Percentiles rank a stretch among this genome's conserved stretches.
Conservation (phyloP, 2,797 vertebrate genomes). For the Darevskia nairensis region DNA sequence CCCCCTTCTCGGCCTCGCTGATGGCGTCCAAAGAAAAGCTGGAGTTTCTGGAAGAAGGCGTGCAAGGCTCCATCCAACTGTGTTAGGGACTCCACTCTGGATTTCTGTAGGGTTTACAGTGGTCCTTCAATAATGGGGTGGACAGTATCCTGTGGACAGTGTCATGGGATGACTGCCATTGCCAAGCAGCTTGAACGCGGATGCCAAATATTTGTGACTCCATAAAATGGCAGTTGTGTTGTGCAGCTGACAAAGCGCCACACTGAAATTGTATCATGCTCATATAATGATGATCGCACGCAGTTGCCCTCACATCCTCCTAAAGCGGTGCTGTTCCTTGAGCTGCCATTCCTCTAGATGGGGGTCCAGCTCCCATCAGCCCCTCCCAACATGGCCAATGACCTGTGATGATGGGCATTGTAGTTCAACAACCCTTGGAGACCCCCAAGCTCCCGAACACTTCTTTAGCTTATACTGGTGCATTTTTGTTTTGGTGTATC, state of each 20-base stretch:
- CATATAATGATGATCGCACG: neutral
- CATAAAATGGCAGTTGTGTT: neutral
- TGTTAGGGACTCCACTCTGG: too few species aligned
- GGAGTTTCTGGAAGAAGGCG: too few species aligned
- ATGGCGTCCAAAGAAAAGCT: too few species aligned
- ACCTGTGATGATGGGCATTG: too few species aligned
- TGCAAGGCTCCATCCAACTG: conserved; percentile 26
- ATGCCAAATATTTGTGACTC: conserved; percentile 18
- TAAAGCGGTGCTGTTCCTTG: neutral
- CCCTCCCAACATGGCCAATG: too few species aligned
- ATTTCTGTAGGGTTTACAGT: neutral
- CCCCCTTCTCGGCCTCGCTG: too few species aligned
- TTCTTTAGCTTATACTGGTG: neutral
- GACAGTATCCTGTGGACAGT: conserved; percentile 43
- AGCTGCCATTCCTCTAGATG: neutral
- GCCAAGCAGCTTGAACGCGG: conserved; percentile 11
- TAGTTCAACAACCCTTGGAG: too few species aligned
- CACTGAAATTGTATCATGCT: neutral
- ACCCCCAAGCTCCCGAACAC: too few species aligned
- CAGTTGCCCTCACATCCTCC: neutral
- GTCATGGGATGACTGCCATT: neutral
- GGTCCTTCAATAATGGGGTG: conserved; percentile 54
- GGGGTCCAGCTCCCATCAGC: too few species aligned
- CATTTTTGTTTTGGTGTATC: neutral
- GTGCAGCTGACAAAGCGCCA: neutral